phyloP scores from a whole-genome alignment of 2,113 vertebrate genomes.

The Oreamnos americanus region DNA sequence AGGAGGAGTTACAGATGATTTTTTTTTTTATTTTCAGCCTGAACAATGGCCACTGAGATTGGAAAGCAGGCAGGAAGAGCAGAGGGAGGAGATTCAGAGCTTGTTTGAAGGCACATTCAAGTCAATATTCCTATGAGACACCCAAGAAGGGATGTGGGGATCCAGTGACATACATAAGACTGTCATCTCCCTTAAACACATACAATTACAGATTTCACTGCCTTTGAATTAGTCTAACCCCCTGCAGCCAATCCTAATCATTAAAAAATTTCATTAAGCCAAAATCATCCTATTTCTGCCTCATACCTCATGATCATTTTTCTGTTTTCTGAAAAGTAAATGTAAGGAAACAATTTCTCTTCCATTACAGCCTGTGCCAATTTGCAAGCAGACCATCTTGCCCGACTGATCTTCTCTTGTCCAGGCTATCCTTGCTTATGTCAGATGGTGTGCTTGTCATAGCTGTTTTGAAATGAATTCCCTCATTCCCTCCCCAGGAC shows the following conservation, averaged over 20 bases:
- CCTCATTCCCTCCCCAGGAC: background rate
- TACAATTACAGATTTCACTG: background rate
- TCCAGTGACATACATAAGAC: no score
- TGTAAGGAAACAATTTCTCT: background rate
- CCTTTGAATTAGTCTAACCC: background rate
- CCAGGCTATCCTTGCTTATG: background rate
- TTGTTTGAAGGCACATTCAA: background rate
- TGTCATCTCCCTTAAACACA: background rate
- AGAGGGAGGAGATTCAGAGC: background rate
- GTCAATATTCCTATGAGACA: background rate
- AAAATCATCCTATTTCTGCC: background rate
- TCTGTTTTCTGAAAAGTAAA: background rate
- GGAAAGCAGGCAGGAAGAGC: background rate
- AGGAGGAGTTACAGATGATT: background rate
- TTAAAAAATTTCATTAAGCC: background rate
- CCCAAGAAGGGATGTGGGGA: background rate
- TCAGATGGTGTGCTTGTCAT: background rate
- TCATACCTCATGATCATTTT: background rate
- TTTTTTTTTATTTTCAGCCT: background rate
- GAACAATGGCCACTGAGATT: background rate
- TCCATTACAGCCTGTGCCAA: background rate
- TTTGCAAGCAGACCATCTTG: background rate
- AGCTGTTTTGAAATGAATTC: background rate
- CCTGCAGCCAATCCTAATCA: background rate
- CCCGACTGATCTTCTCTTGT: background rate